phyloP scores from a whole-genome alignment of 2,888 invertebrate genomes.

The Patella caerulea region DNA sequence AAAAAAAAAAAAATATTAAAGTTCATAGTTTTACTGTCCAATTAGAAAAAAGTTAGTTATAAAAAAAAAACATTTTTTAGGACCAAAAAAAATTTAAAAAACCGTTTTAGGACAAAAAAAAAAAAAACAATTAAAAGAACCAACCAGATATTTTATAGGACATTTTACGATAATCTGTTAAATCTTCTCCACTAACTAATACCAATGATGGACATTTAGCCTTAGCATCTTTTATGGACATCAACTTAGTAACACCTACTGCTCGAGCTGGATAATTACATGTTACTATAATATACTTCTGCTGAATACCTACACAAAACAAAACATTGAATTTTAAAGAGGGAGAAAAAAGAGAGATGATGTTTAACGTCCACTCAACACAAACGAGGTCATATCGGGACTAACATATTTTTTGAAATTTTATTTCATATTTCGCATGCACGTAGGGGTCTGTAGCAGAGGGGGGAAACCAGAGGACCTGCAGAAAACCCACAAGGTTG shows the following conservation, averaged over 20 bases:
- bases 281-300: slow-evolving; percentile 87
- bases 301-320: slow-evolving; percentile 79
- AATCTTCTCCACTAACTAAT: slow-evolving; percentile 86
- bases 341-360: too few species aligned
- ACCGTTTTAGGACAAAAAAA: not conserved
- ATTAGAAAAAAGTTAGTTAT: too few species aligned
- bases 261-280: slow-evolving; percentile 86
- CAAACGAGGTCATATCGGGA: too few species aligned
- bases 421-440: too few species aligned
- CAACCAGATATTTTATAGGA: slow-evolving; percentile 81
- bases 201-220: slow-evolving; percentile 82
- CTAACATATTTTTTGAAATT: too few species aligned
- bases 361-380: too few species aligned
- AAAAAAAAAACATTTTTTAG: not conserved
- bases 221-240: slow-evolving; percentile 83
- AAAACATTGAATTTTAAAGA: not conserved
- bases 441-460: too few species aligned
- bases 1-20: not conserved
- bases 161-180: slow-evolving; percentile 84
- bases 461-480: too few species aligned
- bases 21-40: not conserved
- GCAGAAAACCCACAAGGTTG: too few species aligned
- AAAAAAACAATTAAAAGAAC: slow-evolving; percentile 4
- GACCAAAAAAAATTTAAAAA: not conserved
- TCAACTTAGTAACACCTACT: slow-evolving; percentile 83